Evolutionary conservation across 1,140 invertebrate species (phyloP).

Genomic region (Drosophila pruinosa): DNA sequence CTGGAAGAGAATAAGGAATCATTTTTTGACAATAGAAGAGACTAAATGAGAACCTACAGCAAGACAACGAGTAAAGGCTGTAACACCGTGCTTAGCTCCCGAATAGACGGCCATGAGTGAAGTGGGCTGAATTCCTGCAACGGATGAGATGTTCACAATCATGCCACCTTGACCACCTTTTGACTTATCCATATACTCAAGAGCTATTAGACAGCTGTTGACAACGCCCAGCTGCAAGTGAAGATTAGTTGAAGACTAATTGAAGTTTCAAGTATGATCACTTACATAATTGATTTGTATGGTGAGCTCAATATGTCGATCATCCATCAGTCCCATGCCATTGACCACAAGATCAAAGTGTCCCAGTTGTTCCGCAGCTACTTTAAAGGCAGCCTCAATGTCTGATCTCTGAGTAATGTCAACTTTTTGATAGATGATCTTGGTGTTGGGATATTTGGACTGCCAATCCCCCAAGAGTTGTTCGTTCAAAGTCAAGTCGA

Average conservation of each 20-base stretch:
- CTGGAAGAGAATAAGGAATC: too few species aligned
- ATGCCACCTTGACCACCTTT: conserved; percentile 85
- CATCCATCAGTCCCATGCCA: conserved; percentile 64
- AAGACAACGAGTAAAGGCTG: conserved; percentile 82
- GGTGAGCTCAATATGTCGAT: conserved; percentile 48
- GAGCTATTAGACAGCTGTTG: conserved; percentile 53
- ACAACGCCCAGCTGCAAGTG: conserved; percentile 56
- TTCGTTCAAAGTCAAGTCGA: conserved; percentile 50
- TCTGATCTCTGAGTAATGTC: conserved; percentile 60
- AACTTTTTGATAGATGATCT: conserved; percentile 52
- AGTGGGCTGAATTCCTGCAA: conserved; percentile 83
- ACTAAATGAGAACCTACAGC: conserved; percentile 31
- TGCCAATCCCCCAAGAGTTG: conserved; percentile 40
- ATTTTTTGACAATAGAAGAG: neutral
- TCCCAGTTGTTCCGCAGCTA: conserved; percentile 23
- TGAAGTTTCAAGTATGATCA: neutral
- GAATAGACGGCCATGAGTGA: conserved; percentile 80
- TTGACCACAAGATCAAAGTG: conserved; percentile 71
- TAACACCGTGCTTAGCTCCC: conserved; percentile 83
- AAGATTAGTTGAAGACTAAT: too few species aligned
- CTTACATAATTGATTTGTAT: conserved; percentile 64
- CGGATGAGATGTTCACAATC: conserved; percentile 86
- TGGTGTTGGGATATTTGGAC: conserved; percentile 6
- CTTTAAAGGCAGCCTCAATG: conserved; percentile 58
- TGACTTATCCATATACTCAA: conserved; percentile 84